A percentile compares a stretch with the other conserved stretches of the same genome.
These are phyloP conservation scores for Chloroceryle inda DNA, from an alignment of 2,797 vertebrate species.

Conservation along the genomic window DNA sequence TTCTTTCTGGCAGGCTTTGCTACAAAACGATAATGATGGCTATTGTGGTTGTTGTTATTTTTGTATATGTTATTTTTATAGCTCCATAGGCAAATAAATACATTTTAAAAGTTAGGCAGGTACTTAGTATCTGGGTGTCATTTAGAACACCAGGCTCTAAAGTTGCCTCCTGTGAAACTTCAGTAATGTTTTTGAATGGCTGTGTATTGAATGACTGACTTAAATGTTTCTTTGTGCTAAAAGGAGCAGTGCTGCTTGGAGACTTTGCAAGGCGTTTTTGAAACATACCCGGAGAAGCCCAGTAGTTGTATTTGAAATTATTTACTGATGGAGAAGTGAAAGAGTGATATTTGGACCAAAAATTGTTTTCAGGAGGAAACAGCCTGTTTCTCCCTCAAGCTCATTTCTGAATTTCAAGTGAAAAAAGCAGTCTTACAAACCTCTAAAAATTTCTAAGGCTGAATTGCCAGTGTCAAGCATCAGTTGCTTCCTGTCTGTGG, in stretches of 20 bases:
- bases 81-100: slow-evolving; percentile 1
- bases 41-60: not conserved
- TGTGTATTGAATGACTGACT: not conserved
- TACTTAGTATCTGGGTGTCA: not conserved
- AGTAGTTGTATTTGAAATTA: slow-evolving; percentile 6
- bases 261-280: not conserved
- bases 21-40: not conserved
- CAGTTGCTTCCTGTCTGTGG: not conserved
- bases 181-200: not conserved
- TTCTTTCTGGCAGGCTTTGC: not conserved
- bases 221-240: slow-evolving; percentile 1
- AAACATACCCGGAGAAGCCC: not conserved
- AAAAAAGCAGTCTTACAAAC: not conserved
- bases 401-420: not conserved
- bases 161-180: slow-evolving; percentile 11
- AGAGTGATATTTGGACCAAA: not conserved
- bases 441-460: not conserved
- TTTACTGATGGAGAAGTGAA: slow-evolving; percentile 11
- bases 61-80: slow-evolving; percentile 27
- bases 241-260: not conserved
- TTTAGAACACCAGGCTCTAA: not conserved
- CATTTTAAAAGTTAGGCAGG: not conserved
- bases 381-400: not conserved
- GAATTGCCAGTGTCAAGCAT: not conserved
- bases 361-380: slow-evolving; percentile 1